These are phyloP conservation scores for Lytechinus variegatus DNA, from an alignment of 35 echinoderm and acorn worm species.

Conservation along the genomic window DNA sequence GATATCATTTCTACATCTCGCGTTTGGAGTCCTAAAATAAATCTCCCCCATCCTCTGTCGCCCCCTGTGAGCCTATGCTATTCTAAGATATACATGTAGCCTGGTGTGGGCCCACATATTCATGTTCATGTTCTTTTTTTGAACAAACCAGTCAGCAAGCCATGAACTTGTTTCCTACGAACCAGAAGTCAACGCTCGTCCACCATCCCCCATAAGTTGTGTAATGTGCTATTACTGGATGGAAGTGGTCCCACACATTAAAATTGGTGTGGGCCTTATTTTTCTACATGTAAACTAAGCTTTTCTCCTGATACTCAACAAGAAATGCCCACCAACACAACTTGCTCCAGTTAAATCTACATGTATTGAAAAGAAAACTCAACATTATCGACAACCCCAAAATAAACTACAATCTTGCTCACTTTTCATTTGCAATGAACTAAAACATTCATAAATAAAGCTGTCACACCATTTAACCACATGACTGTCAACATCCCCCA, in stretches of 20 bases:
- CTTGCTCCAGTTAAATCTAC: background rate
- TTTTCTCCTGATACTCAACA: too few species aligned
- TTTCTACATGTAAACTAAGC: too few species aligned
- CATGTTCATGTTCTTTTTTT: background rate
- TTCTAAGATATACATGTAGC: background rate
- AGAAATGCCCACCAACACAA: background rate
- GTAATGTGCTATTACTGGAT: constrained; percentile 11
- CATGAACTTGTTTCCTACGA: background rate
- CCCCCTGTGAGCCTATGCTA: background rate
- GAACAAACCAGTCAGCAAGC: background rate
- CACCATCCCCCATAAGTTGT: background rate
- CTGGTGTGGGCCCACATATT: background rate
- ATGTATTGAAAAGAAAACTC: background rate
- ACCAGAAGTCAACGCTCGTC: background rate
- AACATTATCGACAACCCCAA: background rate
- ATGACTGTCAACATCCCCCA: background rate
- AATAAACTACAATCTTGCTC: background rate
- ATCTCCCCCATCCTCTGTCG: background rate
- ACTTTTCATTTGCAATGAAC: background rate
- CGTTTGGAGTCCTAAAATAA: background rate
- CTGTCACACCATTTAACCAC: background rate
- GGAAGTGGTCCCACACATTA: background rate
- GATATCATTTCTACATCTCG: background rate
- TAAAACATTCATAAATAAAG: background rate
- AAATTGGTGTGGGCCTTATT: background rate